Base-by-base conservation (phyloP, 2,797 vertebrate species). In the Ceyx erithaca region DNA sequence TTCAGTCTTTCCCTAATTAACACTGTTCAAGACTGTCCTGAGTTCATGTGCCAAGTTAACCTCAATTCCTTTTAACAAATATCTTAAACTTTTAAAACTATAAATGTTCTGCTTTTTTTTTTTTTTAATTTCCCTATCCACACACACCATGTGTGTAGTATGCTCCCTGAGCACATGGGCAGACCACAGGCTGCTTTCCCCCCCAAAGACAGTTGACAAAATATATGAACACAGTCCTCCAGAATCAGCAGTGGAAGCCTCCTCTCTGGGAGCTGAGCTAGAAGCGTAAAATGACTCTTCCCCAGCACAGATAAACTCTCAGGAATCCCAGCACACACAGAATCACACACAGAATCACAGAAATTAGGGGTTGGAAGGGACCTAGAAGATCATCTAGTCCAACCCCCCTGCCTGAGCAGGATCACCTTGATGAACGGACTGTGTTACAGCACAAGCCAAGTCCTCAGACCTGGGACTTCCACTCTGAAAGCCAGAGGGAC, bases 321-420 rank as follows among this genome's bases (percentile, higher is more conserved):
- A 59, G 86, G 67, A 89, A 94, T 61, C 91, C 82, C 83, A 84
- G 73, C 55, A 41, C 54, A 88, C 23, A 61, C n/a, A n/a, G n/a
- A n/a, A n/a, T n/a, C n/a, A n/a, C n/a, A n/a, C n/a, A n/a, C n/a
- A n/a, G n/a, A n/a, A n/a, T n/a, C n/a, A n/a, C n/a, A n/a, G n/a
- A n/a, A n/a, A n/a, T n/a, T n/a, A n/a, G n/a, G n/a, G n/a, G n/a
- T n/a, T n/a, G n/a, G n/a, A n/a, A n/a, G n/a, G n/a, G n/a, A n/a
- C n/a, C n/a, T n/a, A n/a, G n/a, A n/a, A n/a, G n/a, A n/a, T n/a
- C n/a, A n/a, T n/a, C n/a, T n/a, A n/a, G n/a, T n/a, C n/a, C n/a
- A n/a, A n/a, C n/a, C n/a, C n/a, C n/a, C n/a, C n/a, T n/a, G n/a
- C n/a, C n/a, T n/a, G n/a, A n/a, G n/a, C n/a, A n/a, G n/a, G n/a